Conservation (phyloP, 1,140 invertebrate species). For the Drosophila auraria region DNA sequence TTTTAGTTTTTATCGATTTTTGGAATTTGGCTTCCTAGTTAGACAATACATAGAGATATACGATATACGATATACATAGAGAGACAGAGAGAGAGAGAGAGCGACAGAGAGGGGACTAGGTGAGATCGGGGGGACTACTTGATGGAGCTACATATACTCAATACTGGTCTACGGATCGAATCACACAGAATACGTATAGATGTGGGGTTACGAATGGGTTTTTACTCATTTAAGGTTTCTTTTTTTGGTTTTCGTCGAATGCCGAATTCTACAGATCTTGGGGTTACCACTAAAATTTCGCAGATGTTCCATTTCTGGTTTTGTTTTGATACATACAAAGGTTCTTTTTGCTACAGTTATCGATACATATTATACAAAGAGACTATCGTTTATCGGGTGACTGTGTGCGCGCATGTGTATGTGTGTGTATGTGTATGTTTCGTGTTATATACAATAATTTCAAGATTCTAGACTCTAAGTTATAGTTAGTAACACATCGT, state of each 20-base stretch:
- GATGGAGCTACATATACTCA: conserved; percentile 58
- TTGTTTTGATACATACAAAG: conserved; percentile 35
- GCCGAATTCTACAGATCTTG: conserved; percentile 27
- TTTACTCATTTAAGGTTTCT: conserved; percentile 1
- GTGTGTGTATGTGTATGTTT: conserved; percentile 10
- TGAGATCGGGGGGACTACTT: conserved; percentile 35
- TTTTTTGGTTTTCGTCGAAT: conserved; percentile 5
- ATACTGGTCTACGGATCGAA: conserved; percentile 61
- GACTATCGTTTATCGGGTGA: conserved; percentile 29
- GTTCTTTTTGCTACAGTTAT: conserved; percentile 45
- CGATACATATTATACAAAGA: conserved; percentile 40
- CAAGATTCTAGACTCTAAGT: conserved; percentile 2
- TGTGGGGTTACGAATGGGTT: conserved; percentile 59
- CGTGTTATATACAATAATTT: conserved; percentile 67
- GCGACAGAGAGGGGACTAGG: conserved; percentile 45
- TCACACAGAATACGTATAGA: conserved; percentile 73
- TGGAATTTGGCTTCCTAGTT: conserved; percentile 69
- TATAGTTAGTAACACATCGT: conserved; percentile 36
- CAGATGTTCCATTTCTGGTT: conserved; percentile 30
- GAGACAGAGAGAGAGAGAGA: conserved; percentile 16
- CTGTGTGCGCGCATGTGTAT: conserved; percentile 19
- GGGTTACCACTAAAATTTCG: conserved; percentile 60
- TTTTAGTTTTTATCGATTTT: conserved; percentile 50
- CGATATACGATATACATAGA: conserved; percentile 39
- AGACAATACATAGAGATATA: conserved; percentile 63